Conservation (phyloP, 1,140 invertebrate species). For the Drosophila persimilis region DNA sequence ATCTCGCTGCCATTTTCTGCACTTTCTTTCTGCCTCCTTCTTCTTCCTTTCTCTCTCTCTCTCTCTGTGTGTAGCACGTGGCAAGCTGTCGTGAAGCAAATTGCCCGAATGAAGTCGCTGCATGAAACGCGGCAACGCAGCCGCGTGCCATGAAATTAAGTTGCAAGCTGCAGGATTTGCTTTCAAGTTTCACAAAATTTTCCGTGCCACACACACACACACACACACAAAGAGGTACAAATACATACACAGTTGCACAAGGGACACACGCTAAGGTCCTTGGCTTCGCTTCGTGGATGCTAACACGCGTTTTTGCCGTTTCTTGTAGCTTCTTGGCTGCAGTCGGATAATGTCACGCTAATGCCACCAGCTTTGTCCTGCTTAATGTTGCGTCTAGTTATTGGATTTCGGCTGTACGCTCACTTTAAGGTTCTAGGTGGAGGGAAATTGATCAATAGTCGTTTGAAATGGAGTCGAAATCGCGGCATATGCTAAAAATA, state of each 20-base stretch:
- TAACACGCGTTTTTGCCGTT: conserved; percentile 69
- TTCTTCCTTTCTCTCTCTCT: conserved; percentile 1
- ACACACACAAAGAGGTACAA: conserved; percentile 11
- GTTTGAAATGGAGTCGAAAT: conserved; percentile 3
- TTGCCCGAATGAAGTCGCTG: conserved; percentile 75
- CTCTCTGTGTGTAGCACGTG: conserved; percentile 40
- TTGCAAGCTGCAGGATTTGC: conserved; percentile 77
- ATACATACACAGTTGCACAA: conserved; percentile 11
- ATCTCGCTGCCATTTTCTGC: conserved; percentile 21
- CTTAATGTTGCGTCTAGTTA: conserved; percentile 68
- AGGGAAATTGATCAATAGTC: conserved; percentile 2
- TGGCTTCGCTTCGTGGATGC: conserved; percentile 52
- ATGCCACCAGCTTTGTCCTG: conserved; percentile 71
- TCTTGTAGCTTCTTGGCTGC: conserved; percentile 60
- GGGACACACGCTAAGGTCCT: conserved; percentile 55
- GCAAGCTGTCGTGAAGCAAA: conserved; percentile 69
- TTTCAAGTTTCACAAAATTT: conserved; percentile 76
- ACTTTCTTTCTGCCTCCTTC: conserved; percentile 8
- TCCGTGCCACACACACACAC: conserved; percentile 31
- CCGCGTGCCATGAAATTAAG: conserved; percentile 75
- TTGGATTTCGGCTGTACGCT: conserved; percentile 41
- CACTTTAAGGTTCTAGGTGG: conserved; percentile 16
- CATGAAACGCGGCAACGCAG: conserved; percentile 49
- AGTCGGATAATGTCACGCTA: conserved; percentile 75
- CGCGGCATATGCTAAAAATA: too few species aligned